Conservation (phyloP, 2,888 invertebrate genomes). For the Busseola fusca region DNA sequence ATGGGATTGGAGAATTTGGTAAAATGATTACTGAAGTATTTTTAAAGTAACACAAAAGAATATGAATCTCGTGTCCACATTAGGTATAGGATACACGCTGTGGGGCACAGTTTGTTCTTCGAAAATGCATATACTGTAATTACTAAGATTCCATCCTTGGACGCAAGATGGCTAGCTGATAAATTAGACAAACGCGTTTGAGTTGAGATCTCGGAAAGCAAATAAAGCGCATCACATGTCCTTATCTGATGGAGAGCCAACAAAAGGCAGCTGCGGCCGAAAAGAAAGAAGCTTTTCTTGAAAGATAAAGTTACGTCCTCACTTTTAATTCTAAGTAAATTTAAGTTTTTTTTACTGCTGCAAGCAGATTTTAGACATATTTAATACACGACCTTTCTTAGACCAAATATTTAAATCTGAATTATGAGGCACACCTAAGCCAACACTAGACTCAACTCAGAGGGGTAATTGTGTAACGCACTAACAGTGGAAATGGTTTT, state of each 20-base stretch:
- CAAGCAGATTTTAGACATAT: background rate
- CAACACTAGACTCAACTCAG: too few species aligned
- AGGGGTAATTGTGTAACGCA: background rate
- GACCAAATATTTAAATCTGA: background rate
- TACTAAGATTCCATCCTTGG: background rate
- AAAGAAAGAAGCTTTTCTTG: background rate
- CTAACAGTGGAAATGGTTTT: background rate
- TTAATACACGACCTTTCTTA: too few species aligned
- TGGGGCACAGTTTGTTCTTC: background rate
- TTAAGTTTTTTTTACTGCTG: too few species aligned
- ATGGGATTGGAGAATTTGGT: background rate
- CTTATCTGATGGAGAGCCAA: constrained; percentile 12
- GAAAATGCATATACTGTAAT: background rate
- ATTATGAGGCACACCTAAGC: background rate
- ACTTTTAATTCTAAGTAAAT: background rate
- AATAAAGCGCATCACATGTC: constrained; percentile 11
- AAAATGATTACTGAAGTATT: background rate
- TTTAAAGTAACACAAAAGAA: background rate
- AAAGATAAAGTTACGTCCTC: background rate
- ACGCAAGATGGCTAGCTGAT: background rate
- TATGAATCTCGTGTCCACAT: too few species aligned
- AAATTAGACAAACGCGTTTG: constrained; percentile 29
- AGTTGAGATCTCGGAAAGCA: constrained; percentile 2
- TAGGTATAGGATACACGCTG: background rate
- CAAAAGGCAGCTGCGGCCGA: constrained; percentile 4